phyloP scores from a whole-genome alignment of 1,140 invertebrate genomes.

The Heliconius melpomene region DNA sequence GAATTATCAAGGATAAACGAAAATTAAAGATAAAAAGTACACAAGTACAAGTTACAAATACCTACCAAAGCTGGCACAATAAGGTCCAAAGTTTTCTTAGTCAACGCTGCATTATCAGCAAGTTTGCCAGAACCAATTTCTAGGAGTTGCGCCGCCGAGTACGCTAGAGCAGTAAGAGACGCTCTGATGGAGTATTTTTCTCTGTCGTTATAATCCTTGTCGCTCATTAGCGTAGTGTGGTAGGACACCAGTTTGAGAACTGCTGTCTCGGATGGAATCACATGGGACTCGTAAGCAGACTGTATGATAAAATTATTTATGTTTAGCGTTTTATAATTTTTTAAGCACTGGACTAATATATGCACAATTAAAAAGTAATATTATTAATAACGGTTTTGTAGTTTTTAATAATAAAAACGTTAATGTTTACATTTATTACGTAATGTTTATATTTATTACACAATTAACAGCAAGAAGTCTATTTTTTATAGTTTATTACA shows the following conservation, averaged over 20 bases:
- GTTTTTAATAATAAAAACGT: too few species aligned
- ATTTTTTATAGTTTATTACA: too few species aligned
- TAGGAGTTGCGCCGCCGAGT: constrained; percentile 69
- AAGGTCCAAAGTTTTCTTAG: constrained; percentile 64
- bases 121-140: constrained; percentile 62
- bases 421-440: too few species aligned
- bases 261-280: constrained; percentile 91
- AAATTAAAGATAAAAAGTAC: too few species aligned
- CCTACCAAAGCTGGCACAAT: constrained; percentile 75
- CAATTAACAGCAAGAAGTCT: too few species aligned
- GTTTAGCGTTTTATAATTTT: neutral
- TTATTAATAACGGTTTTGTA: too few species aligned
- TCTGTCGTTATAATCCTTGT: constrained; percentile 7
- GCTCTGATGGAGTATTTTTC: constrained; percentile 61
- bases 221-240: constrained; percentile 72
- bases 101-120: constrained; percentile 58
- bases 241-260: constrained; percentile 83
- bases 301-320: constrained; percentile 52
- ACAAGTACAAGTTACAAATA: neutral
- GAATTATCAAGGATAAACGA: too few species aligned
- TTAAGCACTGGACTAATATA: too few species aligned
- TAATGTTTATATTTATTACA: too few species aligned
- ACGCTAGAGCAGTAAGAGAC: constrained; percentile 73
- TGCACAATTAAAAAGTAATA: too few species aligned
- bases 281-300: constrained; percentile 88